Conservation (phyloP, 2,888 invertebrate species). For the Caenorhabditis panamensis region DNA sequence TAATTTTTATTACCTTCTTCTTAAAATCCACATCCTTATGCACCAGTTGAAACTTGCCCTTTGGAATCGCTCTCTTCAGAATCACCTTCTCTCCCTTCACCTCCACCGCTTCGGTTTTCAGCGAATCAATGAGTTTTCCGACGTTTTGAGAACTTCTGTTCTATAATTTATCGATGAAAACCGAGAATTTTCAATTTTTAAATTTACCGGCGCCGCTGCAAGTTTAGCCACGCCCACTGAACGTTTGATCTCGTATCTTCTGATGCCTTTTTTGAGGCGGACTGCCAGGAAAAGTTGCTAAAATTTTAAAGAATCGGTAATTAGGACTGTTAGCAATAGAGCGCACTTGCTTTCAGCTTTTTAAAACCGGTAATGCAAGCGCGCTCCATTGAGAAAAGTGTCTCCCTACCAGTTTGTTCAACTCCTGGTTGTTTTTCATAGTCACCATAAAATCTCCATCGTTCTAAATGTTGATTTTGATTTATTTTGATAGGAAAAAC, state of each 20-base stretch:
- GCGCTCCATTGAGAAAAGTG: no score
- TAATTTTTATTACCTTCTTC: constrained; percentile 50
- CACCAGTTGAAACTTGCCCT: constrained; percentile 72
- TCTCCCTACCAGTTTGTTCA: constrained; percentile 26
- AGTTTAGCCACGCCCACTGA: constrained; percentile 33
- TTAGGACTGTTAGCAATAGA: no score
- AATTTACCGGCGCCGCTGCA: not conserved
- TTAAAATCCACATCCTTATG: constrained; percentile 73
- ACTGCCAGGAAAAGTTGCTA: constrained; percentile 60
- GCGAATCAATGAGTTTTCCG: constrained; percentile 60
- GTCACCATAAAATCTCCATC: constrained; percentile 60
- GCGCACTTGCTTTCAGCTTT: no score
- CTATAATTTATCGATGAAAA: constrained; percentile 13
- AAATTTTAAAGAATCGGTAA: not conserved
- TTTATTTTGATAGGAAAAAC: not conserved
- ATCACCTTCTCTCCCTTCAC: constrained; percentile 60
- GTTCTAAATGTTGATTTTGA: constrained; percentile 24
- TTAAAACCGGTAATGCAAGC: no score
- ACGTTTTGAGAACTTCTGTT: constrained; percentile 45
- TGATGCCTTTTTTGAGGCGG: constrained; percentile 45
- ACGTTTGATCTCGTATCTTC: constrained; percentile 63
- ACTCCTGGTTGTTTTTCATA: constrained; percentile 36
- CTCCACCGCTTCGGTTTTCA: constrained; percentile 55
- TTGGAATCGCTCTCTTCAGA: constrained; percentile 68
- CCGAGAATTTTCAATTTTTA: not conserved